A percentile compares a stretch with the other conserved stretches of the same genome.
Conservation (phyloP, 1,140 invertebrate genomes). For the Ephestia elutella region DNA sequence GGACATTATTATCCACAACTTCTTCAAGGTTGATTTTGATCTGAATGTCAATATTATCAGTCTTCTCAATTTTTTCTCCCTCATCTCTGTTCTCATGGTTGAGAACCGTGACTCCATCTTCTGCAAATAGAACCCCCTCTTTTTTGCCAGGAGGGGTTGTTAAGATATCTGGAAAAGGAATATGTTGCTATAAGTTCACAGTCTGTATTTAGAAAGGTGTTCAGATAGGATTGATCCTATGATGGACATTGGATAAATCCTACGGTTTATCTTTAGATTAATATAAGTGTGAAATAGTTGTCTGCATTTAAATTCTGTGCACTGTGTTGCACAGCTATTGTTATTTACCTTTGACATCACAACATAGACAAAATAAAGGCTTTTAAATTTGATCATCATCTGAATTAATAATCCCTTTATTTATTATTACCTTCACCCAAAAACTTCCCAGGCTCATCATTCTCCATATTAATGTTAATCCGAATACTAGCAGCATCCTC, state of each 20-base stretch:
- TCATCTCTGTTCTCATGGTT: constrained; percentile 30
- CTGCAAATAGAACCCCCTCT: constrained; percentile 52
- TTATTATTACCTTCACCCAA: constrained; percentile 62
- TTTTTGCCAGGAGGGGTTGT: constrained; percentile 51
- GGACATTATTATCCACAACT: constrained; percentile 58
- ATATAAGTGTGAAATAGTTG: too few relatives aligned
- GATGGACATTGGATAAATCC: too few relatives aligned
- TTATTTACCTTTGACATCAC: too few relatives aligned
- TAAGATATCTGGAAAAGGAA: constrained; percentile 43
- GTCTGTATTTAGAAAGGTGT: not conserved
- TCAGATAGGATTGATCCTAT: too few relatives aligned
- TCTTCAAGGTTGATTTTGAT: constrained; percentile 60
- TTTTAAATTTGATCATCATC: too few relatives aligned
- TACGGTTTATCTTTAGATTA: too few relatives aligned
- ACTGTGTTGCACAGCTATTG: too few relatives aligned
- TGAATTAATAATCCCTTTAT: too few relatives aligned
- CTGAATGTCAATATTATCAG: constrained; percentile 40
- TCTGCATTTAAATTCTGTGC: too few relatives aligned
- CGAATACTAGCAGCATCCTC: constrained; percentile 37
- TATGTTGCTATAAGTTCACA: not conserved
- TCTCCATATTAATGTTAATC: constrained; percentile 45
- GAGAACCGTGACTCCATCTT: constrained; percentile 54
- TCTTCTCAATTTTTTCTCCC: constrained; percentile 23
- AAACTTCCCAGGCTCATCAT: constrained; percentile 59
- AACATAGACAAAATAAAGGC: not conserved